Evolutionary conservation across 1,140 invertebrate genomes (phyloP).

Genomic region (Eumeta japonica): DNA sequence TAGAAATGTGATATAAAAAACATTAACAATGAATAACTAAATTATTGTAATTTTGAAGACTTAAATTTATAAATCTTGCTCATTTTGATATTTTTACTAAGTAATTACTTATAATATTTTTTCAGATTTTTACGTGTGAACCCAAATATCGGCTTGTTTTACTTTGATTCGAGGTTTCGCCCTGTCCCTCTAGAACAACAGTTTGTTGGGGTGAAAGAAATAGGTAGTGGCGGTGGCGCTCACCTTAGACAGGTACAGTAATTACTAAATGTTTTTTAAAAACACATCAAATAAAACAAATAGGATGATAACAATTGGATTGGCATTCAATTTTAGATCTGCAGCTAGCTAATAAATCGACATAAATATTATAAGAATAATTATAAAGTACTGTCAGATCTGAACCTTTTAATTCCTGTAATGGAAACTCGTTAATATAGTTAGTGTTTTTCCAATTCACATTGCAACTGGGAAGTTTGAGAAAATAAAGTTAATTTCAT

Average conservation of each 20-base stretch:
- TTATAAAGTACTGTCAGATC: not conserved
- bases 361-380: not conserved
- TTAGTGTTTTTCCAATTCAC: too few species aligned
- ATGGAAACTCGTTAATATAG: too few species aligned
- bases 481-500: too few species aligned
- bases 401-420: too few species aligned
- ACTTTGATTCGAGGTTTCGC: slow-evolving; percentile 94
- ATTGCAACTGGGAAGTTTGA: too few species aligned
- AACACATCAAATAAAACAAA: not conserved
- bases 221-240: slow-evolving; percentile 33
- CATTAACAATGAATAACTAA: too few species aligned
- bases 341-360: not conserved
- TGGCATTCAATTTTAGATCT: not conserved
- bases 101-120: slow-evolving; percentile 9
- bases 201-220: slow-evolving; percentile 87
- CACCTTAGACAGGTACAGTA: slow-evolving; percentile 72
- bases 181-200: slow-evolving; percentile 92
- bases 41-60: too few species aligned
- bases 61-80: too few species aligned
- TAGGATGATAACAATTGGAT: not conserved
- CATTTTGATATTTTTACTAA: too few species aligned
- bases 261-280: slow-evolving; percentile 2
- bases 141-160: slow-evolving; percentile 90
- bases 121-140: slow-evolving; percentile 88
- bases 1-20: too few species aligned